phyloP scores from a whole-genome alignment of 2,797 vertebrate species.

The Erpetoichthys calabaricus region DNA sequence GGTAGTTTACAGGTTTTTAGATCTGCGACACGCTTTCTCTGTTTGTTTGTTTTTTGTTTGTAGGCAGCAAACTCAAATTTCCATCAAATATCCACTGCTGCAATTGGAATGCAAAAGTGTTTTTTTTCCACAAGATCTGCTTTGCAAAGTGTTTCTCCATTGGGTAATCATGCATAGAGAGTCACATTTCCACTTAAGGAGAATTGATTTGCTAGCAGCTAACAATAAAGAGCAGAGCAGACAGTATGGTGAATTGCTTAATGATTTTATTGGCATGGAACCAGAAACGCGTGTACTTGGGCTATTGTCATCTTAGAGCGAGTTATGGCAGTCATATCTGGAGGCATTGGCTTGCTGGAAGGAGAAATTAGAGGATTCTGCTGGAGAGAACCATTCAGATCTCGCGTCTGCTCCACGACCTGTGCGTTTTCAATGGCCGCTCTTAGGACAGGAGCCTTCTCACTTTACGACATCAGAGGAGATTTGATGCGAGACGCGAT shows the following conservation, averaged over 20 bases:
- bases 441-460: no score
- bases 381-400: no score
- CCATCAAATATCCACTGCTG: background rate
- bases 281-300: background rate
- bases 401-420: no score
- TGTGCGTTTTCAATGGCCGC: no score
- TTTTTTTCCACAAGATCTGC: background rate
- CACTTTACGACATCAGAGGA: no score
- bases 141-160: background rate
- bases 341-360: background rate
- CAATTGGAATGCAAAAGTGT: background rate
- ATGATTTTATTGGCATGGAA: background rate
- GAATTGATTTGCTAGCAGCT: constrained; percentile 3
- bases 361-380: no score
- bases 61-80: no score
- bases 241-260: constrained; percentile 5
- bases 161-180: background rate
- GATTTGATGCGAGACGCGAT: no score
- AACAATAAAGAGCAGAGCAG: background rate
- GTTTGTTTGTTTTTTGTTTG: no score
- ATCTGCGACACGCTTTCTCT: no score
- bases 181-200: constrained; percentile 2
- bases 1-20: no score
- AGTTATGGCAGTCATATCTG: background rate
- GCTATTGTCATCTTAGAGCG: background rate